Evolutionary conservation across 2,888 invertebrate genomes (phyloP), one percentile per base, ranked within the genome.

Genomic region (Ephialtes manifestator): DNA sequence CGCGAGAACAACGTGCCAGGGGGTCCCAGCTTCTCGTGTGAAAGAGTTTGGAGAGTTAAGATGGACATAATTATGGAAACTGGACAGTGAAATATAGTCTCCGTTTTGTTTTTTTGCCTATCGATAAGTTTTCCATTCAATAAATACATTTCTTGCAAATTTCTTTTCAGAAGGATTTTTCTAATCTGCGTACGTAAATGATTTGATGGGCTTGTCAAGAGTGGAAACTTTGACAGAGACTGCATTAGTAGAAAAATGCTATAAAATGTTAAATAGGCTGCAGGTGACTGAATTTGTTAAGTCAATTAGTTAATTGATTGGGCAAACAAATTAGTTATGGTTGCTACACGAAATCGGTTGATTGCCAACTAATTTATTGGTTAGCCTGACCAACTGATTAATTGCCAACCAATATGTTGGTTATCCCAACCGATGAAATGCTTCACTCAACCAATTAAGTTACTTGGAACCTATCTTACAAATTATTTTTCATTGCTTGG

Each of bases 1-100:
- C 80, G 80, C 76, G 81, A 60, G 72, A 82, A 83, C 51, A 70
- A 79, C 60, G 78, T 24, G 43, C 43, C 77, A 46, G 48, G 71
- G 46, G 48, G 48, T 55, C 43, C 39, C 48, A 55, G 70, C 43
- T 68, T 15, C n/a, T 20, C 28, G 70, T 70, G 70, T 35, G 60
- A 68, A 55, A 58, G 13, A 78, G 11, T 15, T 70, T 51, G 7
- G 5, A n/a, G 24, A 13, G 24, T 68, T 24, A 20, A 55, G n/a
- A 43, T 63, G 35, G 39, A 65, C 65, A 20, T 65, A 65, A 65
- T 65, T 39, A 65, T 65, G 43, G 65, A 65, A 39, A 65, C 18
- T 11, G 18, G 43, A 4, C 39, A 11, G 39, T 11, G 10, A 39
- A 8, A 63, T 11, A 65, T 65, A 11, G 43, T 43, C 18, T 65